Evolutionary conservation across 2,888 invertebrate genomes (phyloP), one percentile per base, ranked within the genome.

Genomic region (Limnephilus lunatus): DNA sequence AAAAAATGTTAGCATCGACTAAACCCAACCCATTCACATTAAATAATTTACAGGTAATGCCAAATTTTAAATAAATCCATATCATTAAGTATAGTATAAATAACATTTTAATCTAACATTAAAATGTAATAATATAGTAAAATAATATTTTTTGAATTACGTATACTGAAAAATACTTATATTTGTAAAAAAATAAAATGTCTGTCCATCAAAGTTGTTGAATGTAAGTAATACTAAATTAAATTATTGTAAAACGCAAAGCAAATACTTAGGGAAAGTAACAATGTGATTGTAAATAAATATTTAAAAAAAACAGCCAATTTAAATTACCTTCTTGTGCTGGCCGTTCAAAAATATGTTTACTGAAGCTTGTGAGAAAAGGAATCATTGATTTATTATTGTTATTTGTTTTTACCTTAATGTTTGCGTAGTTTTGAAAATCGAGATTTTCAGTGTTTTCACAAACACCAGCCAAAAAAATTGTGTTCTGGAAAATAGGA

Each of bases 111-210:
- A 87, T 12, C 15, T 48, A 85, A 39, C 44, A 19, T 32, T 32
- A 82, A 81, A 32, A 85, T 53, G n/a, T n/a, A n/a, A 85, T 86
- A 86, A 86, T 86, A 48, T 68, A 68, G 32, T 68, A 31, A 87
- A 87, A 87, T 87, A 87, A 87, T 87, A 87, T 87, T 87, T 87
- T 87, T 87, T 87, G 87, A 87, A 68, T 53, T 87, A 87, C 87
- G 31, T 87, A 68, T 68, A 87, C 87, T 87, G 87, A 87, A 87
- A 32, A 53, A 87, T 87, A 87, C 30, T 68, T 87, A 87, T 87
- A 87, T 87, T 87, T 53, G 87, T 87, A 87, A 87, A 68, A 86
- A 87, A 30, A 44, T 85, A 31, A 31, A 87, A 15, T 87, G 87
- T 53, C 87, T 87, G 87, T 87, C 87, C 87, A 87, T 87, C 53